Evolutionary conservation across 2,888 invertebrate species (phyloP).

Genomic region (Orthosia gracilis): DNA sequence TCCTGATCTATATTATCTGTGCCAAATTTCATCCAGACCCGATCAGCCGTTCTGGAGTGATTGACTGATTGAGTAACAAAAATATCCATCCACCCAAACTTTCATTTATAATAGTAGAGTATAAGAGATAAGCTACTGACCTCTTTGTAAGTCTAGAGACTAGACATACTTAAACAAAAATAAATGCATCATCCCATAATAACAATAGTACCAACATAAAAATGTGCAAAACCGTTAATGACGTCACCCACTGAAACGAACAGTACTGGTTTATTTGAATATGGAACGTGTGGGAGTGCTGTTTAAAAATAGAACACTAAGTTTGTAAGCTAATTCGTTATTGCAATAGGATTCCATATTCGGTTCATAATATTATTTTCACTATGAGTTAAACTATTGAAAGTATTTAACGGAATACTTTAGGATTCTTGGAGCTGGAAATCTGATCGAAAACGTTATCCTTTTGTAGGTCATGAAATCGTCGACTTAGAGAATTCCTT

Average conservation of each 20-base stretch:
- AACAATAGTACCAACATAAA: slow-evolving; percentile 40
- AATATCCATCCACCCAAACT: too few relatives aligned
- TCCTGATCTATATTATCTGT: too few relatives aligned
- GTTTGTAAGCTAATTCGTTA: slow-evolving; percentile 48
- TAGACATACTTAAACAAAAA: slow-evolving; percentile 40
- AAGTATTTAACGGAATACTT: background rate
- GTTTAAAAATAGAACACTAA: slow-evolving; percentile 68
- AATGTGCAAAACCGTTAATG: slow-evolving; percentile 69
- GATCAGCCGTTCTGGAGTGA: too few relatives aligned
- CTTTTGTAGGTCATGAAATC: background rate
- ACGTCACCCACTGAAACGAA: slow-evolving; percentile 68
- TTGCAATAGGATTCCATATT: slow-evolving; percentile 46
- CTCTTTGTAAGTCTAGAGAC: background rate
- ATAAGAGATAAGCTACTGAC: background rate
- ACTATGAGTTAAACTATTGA: background rate
- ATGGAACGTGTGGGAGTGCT: slow-evolving; percentile 67
- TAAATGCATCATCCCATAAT: slow-evolving; percentile 40
- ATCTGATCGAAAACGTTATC: background rate
- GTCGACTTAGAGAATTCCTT: background rate
- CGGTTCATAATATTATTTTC: slow-evolving; percentile 7
- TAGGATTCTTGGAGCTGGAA: background rate
- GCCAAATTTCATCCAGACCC: too few relatives aligned
- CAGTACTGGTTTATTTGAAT: slow-evolving; percentile 67
- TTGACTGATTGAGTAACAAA: too few relatives aligned
- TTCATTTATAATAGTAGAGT: too few relatives aligned